Evolutionary conservation across 1,140 invertebrate genomes (phyloP).

Genomic region (Rhopalosiphum padi): DNA sequence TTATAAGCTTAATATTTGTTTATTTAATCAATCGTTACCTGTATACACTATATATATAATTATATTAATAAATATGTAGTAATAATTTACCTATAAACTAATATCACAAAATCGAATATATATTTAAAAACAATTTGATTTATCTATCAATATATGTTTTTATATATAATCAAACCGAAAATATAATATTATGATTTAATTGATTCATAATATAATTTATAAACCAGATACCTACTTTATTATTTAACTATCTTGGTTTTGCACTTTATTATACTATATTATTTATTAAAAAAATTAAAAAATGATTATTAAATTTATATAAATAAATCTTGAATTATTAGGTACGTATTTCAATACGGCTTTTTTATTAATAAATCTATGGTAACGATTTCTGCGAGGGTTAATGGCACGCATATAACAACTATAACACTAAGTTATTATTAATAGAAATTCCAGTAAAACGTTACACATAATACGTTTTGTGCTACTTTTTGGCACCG

Average conservation of each 20-base stretch:
- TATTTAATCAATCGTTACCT: not conserved
- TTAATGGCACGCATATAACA: not conserved
- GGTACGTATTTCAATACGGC: not conserved
- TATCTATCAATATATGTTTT: not conserved
- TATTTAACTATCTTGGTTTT: not conserved
- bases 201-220: not conserved
- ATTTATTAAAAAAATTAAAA: too few relatives aligned
- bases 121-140: too few relatives aligned
- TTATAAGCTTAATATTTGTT: not conserved
- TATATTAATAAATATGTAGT: not conserved
- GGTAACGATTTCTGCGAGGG: not conserved
- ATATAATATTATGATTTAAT: not conserved
- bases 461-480: not conserved
- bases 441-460: constrained; percentile 38
- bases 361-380: not conserved
- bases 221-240: not conserved
- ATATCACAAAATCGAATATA: not conserved
- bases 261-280: not conserved
- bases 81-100: not conserved
- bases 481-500: constrained; percentile 16
- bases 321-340: not conserved
- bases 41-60: too few relatives aligned
- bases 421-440: not conserved
- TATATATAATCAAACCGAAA: not conserved
- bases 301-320: not conserved